Conservation (phyloP, 2,888 invertebrate genomes). For the Allophyes oxyacanthae region DNA sequence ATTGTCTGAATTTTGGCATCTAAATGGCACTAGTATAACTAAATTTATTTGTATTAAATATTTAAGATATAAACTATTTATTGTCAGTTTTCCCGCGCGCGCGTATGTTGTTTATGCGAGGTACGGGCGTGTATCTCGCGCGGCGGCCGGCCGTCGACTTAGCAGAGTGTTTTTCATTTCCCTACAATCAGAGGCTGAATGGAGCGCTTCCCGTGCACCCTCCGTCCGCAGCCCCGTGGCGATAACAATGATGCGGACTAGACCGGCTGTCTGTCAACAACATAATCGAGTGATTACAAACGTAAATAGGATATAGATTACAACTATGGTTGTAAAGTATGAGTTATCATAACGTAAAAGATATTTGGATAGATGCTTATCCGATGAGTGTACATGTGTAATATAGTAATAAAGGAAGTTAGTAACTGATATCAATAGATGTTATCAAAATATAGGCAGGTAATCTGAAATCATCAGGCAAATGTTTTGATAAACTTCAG, state of each 20-base stretch:
- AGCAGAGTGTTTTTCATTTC: constrained; percentile 66
- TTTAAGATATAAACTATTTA: constrained; percentile 59
- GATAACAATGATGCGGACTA: constrained; percentile 37
- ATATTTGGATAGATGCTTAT: constrained; percentile 21
- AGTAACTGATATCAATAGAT: constrained; percentile 25
- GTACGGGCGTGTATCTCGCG: constrained; percentile 68
- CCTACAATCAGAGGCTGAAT: constrained; percentile 71
- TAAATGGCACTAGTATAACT: constrained; percentile 55
- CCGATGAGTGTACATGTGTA: constrained; percentile 6
- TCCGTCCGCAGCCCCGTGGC: constrained; percentile 44
- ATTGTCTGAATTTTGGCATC: constrained; percentile 72
- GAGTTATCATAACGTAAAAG: neutral
- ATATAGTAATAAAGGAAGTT: constrained; percentile 20
- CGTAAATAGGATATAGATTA: constrained; percentile 39
- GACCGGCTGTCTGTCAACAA: constrained; percentile 34
- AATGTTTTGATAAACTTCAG: neutral
- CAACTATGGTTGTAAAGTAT: constrained; percentile 10
- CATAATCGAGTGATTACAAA: constrained; percentile 23
- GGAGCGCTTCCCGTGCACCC: constrained; percentile 75
- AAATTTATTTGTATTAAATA: constrained; percentile 47
- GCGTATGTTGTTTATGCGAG: constrained; percentile 48
- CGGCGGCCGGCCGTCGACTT: constrained; percentile 78
- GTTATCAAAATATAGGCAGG: constrained; percentile 12
- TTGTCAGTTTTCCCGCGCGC: constrained; percentile 72
- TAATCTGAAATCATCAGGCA: no score